These are phyloP conservation scores for Misgurnus anguillicaudatus DNA, from an alignment of 2,113 vertebrate genomes.

Conservation along the genomic window DNA sequence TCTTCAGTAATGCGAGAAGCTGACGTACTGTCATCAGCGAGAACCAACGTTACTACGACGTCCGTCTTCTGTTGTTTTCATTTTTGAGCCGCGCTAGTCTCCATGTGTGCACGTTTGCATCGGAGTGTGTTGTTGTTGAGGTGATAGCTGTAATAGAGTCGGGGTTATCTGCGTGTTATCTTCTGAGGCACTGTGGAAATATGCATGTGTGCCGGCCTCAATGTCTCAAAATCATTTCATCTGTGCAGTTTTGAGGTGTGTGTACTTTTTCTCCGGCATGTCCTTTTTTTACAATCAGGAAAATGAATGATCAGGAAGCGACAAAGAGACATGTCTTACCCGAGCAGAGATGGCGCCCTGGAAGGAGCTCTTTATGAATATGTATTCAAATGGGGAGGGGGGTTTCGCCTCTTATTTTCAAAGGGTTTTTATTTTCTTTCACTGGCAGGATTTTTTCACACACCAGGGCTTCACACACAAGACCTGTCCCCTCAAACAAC, in stretches of 20 bases:
- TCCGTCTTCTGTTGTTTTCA: constrained; percentile 15
- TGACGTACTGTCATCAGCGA: not conserved
- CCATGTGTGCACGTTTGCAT: constrained; percentile 20
- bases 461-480: not conserved
- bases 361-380: constrained; percentile 54
- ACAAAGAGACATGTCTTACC: constrained; percentile 39
- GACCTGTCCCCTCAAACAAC: constrained; percentile 5
- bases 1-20: constrained; percentile 18
- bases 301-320: constrained; percentile 51
- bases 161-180: constrained; percentile 21
- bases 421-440: constrained; percentile 47
- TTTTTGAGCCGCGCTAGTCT: not conserved
- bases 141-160: constrained; percentile 26
- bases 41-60: not conserved
- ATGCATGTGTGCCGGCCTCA: constrained; percentile 10
- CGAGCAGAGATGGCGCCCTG: constrained; percentile 25
- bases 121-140: not conserved
- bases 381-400: constrained; percentile 24
- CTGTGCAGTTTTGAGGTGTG: constrained; percentile 26
- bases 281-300: constrained; percentile 32
- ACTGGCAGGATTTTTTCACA: constrained; percentile 40
- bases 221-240: constrained; percentile 36
- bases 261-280: constrained; percentile 13
- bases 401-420: constrained; percentile 45
- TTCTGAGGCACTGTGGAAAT: constrained; percentile 33